Conservation (phyloP, 2,797 vertebrate species). For the Helicolenus hilgendorfi region DNA sequence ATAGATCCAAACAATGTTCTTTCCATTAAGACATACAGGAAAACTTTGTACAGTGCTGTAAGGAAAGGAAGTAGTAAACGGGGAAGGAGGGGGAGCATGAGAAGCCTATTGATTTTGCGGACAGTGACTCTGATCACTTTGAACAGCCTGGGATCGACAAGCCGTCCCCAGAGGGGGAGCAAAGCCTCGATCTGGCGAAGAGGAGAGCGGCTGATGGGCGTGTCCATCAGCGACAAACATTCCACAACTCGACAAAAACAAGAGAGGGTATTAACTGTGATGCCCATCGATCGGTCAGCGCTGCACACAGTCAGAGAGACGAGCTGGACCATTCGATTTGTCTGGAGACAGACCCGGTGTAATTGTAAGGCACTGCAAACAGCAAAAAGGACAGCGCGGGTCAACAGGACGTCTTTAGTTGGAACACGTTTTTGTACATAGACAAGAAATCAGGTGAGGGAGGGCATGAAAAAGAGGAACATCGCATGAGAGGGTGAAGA, state of each 20-base stretch:
- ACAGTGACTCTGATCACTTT: constrained; percentile 85
- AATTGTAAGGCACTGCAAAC: constrained; percentile 71
- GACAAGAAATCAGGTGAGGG: constrained; percentile 41
- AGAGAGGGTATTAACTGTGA: constrained; percentile 83
- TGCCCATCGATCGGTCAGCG: constrained; percentile 76
- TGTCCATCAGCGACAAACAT: constrained; percentile 72
- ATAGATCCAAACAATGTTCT: constrained; percentile 73
- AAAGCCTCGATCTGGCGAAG: constrained; percentile 54
- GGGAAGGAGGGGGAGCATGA: constrained; percentile 10
- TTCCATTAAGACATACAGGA: constrained; percentile 66
- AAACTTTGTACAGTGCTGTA: constrained; percentile 65
- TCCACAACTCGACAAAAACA: constrained; percentile 79
- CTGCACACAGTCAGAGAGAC: constrained; percentile 65
- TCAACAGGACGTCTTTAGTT: constrained; percentile 70
- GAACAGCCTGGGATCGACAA: constrained; percentile 83
- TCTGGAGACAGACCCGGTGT: constrained; percentile 60
- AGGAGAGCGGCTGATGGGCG: constrained; percentile 56
- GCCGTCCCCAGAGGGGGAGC: constrained; percentile 39
- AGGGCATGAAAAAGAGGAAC: constrained; percentile 3
- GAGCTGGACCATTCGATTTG: constrained; percentile 73
- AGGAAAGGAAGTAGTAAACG: constrained; percentile 44
- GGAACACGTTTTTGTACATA: constrained; percentile 57
- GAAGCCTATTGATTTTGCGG: constrained; percentile 70
- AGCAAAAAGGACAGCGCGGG: constrained; percentile 55
- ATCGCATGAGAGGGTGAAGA: constrained; percentile 45